These are phyloP conservation scores for Brachionus manjavacas DNA, from an alignment of 1,140 invertebrate species.

Conservation along the genomic window DNA sequence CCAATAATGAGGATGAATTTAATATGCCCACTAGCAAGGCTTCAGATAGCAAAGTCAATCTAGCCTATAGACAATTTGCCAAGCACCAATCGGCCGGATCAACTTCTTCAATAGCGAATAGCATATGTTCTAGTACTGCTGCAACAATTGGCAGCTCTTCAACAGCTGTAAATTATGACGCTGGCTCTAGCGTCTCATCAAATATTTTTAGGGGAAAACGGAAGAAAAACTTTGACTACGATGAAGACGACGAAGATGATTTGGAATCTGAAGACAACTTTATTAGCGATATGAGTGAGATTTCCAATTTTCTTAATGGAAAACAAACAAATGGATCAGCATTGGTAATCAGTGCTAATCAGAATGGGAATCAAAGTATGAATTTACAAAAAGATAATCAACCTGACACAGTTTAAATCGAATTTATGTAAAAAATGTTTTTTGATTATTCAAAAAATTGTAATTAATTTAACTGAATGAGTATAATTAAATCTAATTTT, in stretches of 20 bases:
- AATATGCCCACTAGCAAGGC: neutral
- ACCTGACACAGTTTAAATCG: neutral
- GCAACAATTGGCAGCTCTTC: conserved; percentile 14
- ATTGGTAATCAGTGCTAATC: neutral
- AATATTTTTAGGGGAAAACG: conserved; percentile 6
- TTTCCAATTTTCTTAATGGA: neutral
- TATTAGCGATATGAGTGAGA: neutral
- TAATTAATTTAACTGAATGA: neutral
- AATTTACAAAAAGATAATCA: conserved; percentile 33
- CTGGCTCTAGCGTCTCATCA: neutral
- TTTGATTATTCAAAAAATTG: neutral
- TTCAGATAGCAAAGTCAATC: neutral
- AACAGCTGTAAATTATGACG: conserved; percentile 18
- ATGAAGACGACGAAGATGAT: conserved; percentile 41
- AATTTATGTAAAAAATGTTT: neutral
- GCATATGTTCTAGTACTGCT: conserved; percentile 24
- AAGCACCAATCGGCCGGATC: conserved; percentile 38
- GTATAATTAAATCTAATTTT: neutral
- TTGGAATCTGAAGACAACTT: conserved; percentile 19
- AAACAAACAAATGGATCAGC: neutral
- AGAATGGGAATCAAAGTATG: conserved; percentile 8
- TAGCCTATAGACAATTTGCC: neutral
- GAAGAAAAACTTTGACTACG: conserved; percentile 39
- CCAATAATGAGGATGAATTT: neutral
- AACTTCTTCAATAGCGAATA: conserved; percentile 32